These are phyloP conservation scores for Amphipoea oculea DNA, from an alignment of 2,888 invertebrate genomes.

Conservation along the genomic window DNA sequence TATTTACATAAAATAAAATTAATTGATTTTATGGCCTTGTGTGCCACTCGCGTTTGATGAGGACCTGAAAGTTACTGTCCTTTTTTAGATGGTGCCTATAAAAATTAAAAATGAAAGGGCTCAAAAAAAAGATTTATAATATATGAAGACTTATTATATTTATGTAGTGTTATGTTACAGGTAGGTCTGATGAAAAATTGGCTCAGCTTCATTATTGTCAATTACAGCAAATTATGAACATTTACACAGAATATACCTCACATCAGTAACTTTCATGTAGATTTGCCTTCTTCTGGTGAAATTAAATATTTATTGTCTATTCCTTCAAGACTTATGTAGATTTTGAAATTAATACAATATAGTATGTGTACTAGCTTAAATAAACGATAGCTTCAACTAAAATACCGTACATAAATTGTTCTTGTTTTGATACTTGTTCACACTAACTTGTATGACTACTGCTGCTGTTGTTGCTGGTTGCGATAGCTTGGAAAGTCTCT, in stretches of 20 bases:
- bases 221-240: constrained; percentile 23
- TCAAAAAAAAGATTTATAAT: constrained; percentile 33
- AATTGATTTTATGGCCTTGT: constrained; percentile 4
- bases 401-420: background rate
- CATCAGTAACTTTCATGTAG: constrained; percentile 35
- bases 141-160: constrained; percentile 46
- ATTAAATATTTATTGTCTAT: background rate
- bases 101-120: background rate
- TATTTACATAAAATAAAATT: background rate
- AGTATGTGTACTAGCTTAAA: background rate
- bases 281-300: constrained; percentile 18
- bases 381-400: background rate
- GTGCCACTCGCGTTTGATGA: background rate
- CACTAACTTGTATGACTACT: background rate
- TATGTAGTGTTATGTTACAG: constrained; percentile 52
- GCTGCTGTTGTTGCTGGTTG: background rate
- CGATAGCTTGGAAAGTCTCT: background rate
- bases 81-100: background rate
- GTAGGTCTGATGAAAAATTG: constrained; percentile 45
- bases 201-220: constrained; percentile 15
- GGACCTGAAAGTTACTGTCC: background rate
- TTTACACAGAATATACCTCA: constrained; percentile 16
- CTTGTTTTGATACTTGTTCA: background rate
- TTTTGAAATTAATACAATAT: background rate
- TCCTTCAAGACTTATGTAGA: background rate